A percentile compares a stretch with the other conserved stretches of the same genome.
phyloP scores from a whole-genome alignment of 2,888 invertebrate species.

The Ceramica pisi region DNA sequence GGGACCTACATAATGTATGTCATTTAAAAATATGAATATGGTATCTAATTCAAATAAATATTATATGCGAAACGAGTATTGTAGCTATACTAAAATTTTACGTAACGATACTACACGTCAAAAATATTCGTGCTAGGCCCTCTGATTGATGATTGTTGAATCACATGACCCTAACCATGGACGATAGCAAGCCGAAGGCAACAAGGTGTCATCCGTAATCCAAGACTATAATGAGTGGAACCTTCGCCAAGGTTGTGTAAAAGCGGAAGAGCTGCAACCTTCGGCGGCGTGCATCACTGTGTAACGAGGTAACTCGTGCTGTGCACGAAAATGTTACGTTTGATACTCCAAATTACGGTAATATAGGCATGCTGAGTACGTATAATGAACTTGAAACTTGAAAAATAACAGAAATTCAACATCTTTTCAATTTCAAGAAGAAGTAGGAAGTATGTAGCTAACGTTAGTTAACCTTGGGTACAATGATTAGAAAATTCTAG shows the following conservation, averaged over 20 bases:
- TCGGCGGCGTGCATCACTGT: slow-evolving; percentile 46
- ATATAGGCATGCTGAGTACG: background rate
- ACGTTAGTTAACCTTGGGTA: no score
- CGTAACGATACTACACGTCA: no score
- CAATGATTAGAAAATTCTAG: background rate
- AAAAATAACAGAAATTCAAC: background rate
- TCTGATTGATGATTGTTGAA: background rate
- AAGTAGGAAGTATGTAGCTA: background rate
- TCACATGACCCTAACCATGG: slow-evolving; percentile 10
- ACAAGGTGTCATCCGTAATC: slow-evolving; percentile 25
- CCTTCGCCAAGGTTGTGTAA: slow-evolving; percentile 47
- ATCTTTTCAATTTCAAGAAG: background rate
- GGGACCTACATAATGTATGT: no score
- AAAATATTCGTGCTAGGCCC: no score
- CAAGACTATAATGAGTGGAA: slow-evolving; percentile 40
- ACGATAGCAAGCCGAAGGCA: slow-evolving; percentile 18
- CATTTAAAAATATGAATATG: no score
- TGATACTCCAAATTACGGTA: slow-evolving; percentile 21
- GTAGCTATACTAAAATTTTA: no score
- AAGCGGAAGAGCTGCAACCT: slow-evolving; percentile 63
- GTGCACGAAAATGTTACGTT: slow-evolving; percentile 19
- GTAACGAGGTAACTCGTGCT: slow-evolving; percentile 34
- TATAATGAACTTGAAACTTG: slow-evolving; percentile 3
- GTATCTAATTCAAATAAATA: no score
- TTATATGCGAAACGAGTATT: no score